Evolutionary conservation across 2,113 vertebrate species (phyloP).

Genomic region (Catharus bicknelli): DNA sequence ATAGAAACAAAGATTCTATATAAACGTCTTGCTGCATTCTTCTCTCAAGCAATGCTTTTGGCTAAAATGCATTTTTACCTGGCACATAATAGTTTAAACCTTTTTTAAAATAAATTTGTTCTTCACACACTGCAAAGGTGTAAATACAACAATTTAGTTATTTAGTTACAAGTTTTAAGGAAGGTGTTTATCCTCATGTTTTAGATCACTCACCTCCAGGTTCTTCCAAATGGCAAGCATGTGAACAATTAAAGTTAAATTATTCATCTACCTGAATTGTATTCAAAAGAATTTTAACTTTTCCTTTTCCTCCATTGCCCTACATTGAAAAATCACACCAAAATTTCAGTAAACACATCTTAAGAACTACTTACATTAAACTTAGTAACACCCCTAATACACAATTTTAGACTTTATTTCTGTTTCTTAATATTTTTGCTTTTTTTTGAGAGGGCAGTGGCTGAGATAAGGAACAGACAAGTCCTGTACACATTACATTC

Average conservation of each 20-base stretch:
- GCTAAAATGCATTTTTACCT: neutral
- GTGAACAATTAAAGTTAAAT: conserved; percentile 14
- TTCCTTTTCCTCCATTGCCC: neutral
- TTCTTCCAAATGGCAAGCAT: conserved; percentile 68
- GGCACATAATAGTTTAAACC: neutral
- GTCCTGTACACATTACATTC: neutral
- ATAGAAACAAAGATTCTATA: neutral
- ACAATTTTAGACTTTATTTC: neutral
- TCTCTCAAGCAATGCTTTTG: neutral
- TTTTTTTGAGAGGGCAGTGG: neutral
- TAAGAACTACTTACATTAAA: neutral
- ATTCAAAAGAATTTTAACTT: neutral
- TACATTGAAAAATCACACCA: neutral
- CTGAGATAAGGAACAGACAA: neutral
- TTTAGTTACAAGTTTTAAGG: neutral
- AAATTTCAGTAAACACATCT: neutral
- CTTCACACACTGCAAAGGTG: accelerated
- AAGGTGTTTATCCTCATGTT: neutral
- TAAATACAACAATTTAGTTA: neutral
- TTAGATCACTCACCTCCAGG: conserved; percentile 66
- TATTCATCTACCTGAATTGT: neutral
- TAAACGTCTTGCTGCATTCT: neutral
- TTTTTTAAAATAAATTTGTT: neutral
- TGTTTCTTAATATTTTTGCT: neutral
- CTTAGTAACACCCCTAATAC: neutral